Base-by-base conservation (phyloP, 1,140 invertebrate genomes). In the Drosophila mauritiana region DNA sequence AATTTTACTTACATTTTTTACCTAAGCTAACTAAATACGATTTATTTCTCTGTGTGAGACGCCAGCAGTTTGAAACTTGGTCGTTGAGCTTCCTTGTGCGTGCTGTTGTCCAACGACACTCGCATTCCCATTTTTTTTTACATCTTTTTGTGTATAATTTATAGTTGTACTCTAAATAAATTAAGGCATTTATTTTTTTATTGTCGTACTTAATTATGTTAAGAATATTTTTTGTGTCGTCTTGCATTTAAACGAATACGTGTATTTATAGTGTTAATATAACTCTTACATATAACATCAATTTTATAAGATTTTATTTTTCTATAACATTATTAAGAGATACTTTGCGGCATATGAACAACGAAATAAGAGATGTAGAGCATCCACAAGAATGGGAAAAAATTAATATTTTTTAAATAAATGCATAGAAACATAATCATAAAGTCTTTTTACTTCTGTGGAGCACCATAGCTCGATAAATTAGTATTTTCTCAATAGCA, bases 71-170 rank as follows among this genome's bases (percentile, higher is more conserved):
- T 43, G 68, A 86, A 86, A 72, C 82, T 85, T 82, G 81, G 78
- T 55, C 82, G 64, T 57, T 78, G 82, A 85, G 82, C 82, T 85
- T 85, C 82, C 82, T 55, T 52, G 45, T 63, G 54, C 69, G 43
- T 48, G 68, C 25, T 67, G 82, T 86, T 86, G 82, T 86, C 65
- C 78, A 86, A 86, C 82, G 82, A 86, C 83, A 51, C 64, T 61
- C 53, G 82, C 48, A 68, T 53, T 46, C 11, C 42, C 20, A 10
- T 36, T 70, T 65, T 64, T 64, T 63, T 73, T 62, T 69, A 25
- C 11, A 8, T 12, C 12, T n/a, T 45, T 45, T 59, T 45, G 10
- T 31, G 8, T 56, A 40, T 49, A 55, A 45, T 65, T 37, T 53
- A 34, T 39, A 42, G 11, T 34, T 57, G 20, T 53, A 31, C 31